A percentile compares a stretch with the other conserved stretches of the same genome.
Evolutionary conservation across 2,888 invertebrate species (phyloP).

Genomic region (Crepidodera aurea): DNA sequence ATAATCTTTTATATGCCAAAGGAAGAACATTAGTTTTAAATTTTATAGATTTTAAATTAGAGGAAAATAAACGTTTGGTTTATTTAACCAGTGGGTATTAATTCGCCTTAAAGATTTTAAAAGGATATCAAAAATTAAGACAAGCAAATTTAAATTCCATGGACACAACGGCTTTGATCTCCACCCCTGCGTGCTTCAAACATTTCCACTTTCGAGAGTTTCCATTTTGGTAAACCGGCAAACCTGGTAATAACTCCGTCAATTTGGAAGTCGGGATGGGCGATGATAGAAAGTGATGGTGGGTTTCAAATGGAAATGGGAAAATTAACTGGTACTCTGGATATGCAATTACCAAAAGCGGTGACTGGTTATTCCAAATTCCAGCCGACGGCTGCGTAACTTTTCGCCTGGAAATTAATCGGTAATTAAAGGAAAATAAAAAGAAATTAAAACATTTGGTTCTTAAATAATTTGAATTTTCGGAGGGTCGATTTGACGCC

Average conservation of each 20-base stretch:
- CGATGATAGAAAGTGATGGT: constrained; percentile 22
- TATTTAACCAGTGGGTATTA: no score
- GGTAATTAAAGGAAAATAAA: constrained; percentile 16
- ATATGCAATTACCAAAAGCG: constrained; percentile 41
- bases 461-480: neutral
- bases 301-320: constrained; percentile 41
- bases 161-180: neutral
- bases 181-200: constrained; percentile 5
- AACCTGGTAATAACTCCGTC: constrained; percentile 38
- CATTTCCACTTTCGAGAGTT: constrained; percentile 1
- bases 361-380: constrained; percentile 16
- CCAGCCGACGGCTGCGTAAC: constrained; percentile 12
- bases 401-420: constrained; percentile 15
- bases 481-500: no score
- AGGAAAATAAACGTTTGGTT: no score
- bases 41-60: no score
- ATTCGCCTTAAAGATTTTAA: no score
- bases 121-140: no score
- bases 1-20: no score
- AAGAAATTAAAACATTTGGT: neutral
- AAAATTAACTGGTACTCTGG: constrained; percentile 43
- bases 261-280: constrained; percentile 6
- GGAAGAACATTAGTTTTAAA: no score
- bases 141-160: no score
- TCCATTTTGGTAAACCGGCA: constrained; percentile 29